Evolutionary conservation across 1,140 invertebrate genomes (phyloP), one percentile per base, ranked within the genome.

Genomic region (Cydia strobilella): DNA sequence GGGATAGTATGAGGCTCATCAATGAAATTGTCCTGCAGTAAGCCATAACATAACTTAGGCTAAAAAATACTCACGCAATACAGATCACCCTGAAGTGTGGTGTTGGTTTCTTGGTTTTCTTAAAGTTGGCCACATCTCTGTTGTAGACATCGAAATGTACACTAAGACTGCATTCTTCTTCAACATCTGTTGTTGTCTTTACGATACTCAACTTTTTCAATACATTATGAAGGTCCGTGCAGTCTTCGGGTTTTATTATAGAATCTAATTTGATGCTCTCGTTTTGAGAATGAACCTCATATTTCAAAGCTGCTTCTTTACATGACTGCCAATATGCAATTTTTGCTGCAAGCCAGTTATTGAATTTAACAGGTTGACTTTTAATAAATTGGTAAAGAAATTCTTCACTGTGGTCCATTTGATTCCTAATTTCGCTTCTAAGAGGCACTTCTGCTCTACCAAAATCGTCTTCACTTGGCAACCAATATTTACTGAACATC

Each of bases 121-220:
- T 90, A 75, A 93, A 92, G 80, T 89, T 89, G 51, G 88, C 83
- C 10, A 90, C 86, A 83, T 90, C 86, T 74, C 89, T 90, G 62
- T 89, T 86, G 72, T 91, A 93, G 15, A 93, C 87, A 83, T 94
- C 92, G 73, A 89, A 93, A 79, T 89, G 80, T 71, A 93, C 80
- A 45, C 75, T 80, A 4, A 93, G 75, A 71, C 54, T 81, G 18
- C 82, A 81, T 76, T 85, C 79, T 13, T 63, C 27, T 45, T 66
- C 39, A 12, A 76, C 35, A 15, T 59, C 77, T 54, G 82, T 83
- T 35, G 84, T 74, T 63, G 73, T 81, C 74, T 81, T 76, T 72
- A 93, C 86, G 23, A 93, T 86, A 74, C 87, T 87, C 48, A 93
- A 74, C 65, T 90, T 90, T 6, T 87, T 81, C 66, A 93, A 79